Base-by-base conservation (phyloP, 2,113 vertebrate genomes). In the Theropithecus gelada region DNA sequence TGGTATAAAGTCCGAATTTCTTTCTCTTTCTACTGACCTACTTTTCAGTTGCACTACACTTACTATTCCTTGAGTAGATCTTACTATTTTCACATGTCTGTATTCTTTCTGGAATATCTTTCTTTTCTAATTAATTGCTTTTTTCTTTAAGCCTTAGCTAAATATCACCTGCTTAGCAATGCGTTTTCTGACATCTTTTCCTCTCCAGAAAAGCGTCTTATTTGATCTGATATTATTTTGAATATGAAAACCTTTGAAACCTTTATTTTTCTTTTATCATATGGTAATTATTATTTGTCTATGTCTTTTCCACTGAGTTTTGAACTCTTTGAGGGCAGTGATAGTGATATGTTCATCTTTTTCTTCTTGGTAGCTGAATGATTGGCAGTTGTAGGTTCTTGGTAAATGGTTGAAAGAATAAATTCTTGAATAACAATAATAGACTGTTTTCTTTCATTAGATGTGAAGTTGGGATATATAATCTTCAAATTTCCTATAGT, bases 101-200 rank as follows among this genome's bases (percentile, higher is more conserved):
- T 90, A 30, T 93, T 81, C 22, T 88, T 82, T 91, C 43, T 90
- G 40, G 23, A 78, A 59, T 73, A 20, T 81, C 48, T 87, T 66
- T 70, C 55, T 96, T 88, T 76, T 23, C 66, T 23, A 82, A 5
- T 78, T 68, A 90, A 83, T 97, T 85, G 23, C 5, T 76, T 93
- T 20, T 50, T 89, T 90, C 30, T 93, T 90, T 32, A 82, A 52
- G 22, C 14, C 35, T n/a, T 30, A 45, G 22, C n/a, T 83, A 72
- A 91, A 73, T 88, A 20, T 94, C 61, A 72, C 14, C 43, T 88
- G 50, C 68, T 88, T 88, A 64, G 45, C n/a, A 96, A 0, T 88
- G 8, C 45, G 57, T 92, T 94, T 94, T 16, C n/a, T 88, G 59
- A 64, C 59, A 88, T 87, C 5, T 82, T 38, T 83, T 50, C 57